Evolutionary conservation across 2,797 vertebrate species (phyloP), one percentile per base, ranked within the genome.

Genomic region (Eupleurogrammus muticus): DNA sequence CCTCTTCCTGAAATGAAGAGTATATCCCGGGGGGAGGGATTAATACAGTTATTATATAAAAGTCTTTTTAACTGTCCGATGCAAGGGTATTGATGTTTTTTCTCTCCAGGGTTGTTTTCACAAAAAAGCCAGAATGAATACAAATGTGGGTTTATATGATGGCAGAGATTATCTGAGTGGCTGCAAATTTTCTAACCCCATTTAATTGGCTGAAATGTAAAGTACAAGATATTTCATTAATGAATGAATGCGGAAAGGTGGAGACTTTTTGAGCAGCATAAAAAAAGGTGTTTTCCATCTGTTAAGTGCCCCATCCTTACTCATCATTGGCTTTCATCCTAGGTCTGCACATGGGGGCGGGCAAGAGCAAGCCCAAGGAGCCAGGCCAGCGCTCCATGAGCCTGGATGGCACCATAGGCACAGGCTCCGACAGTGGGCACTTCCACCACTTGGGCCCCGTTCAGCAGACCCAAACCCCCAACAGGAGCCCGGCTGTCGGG

Each of bases 321-420:
- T 82, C 73, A 80, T 79, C 66, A 16, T 24, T 80, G 58, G 62
- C 62, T 88, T 73, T 79, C n/a, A 1, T 83, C 77, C 68, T 79
- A 92, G 91, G 86, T 92, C 85, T 87, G 83, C 88, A 83, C 89
- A 98, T 98, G 97, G 97, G 97, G 92, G 96, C 95, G 82, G 95
- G 95, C 86, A 98, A 98, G 92, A 99, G 97, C 91, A 99, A 99
- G 87, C 95, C 96, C 87, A 97, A 97, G 90, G 97, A 98, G 78
- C 91, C 96, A 1, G 95, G 95, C 87, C 97, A 97, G 92, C 94
- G 97, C 79, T 96, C 97, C 78, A 96, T 96, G 93, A 98, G 97
- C 87, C 93, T 97, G 92, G 97, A 98, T 66, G 94, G 96, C 13
- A 34, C 95, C 0, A 69, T 94, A 59, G 89, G 92, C 0, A 51